These are phyloP conservation scores for Baccha elongata DNA, from an alignment of 2,888 invertebrate genomes.

Conservation along the genomic window DNA sequence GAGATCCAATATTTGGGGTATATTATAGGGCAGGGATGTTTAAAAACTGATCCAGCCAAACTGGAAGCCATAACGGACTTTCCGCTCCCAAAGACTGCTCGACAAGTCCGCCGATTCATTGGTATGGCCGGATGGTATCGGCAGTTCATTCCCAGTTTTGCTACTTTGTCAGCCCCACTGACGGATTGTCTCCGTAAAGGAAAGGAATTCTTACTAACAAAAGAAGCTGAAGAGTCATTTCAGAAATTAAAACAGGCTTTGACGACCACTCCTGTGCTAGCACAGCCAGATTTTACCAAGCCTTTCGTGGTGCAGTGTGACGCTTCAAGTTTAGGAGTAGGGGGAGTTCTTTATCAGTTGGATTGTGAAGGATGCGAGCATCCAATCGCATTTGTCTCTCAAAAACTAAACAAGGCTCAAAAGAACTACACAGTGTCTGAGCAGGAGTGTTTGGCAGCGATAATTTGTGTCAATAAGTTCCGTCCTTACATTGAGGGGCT, in stretches of 20 bases:
- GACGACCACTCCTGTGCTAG: too few species aligned
- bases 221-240: neutral
- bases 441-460: too few species aligned
- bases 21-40: neutral
- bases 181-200: constrained; percentile 3
- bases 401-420: too few species aligned
- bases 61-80: neutral
- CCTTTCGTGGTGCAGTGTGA: too few species aligned
- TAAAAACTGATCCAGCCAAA: neutral
- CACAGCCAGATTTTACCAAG: too few species aligned
- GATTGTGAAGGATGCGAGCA: too few species aligned
- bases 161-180: constrained; percentile 3
- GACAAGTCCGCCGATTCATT: neutral
- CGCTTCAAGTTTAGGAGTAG: too few species aligned
- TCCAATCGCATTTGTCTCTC: too few species aligned
- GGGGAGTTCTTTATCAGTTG: too few species aligned
- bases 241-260: neutral
- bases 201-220: neutral
- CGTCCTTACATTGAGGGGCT: too few species aligned
- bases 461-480: too few species aligned
- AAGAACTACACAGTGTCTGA: too few species aligned
- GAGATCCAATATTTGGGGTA: neutral
- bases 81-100: neutral
- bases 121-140: constrained; percentile 5
- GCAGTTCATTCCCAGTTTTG: neutral